Percentiles rank a stretch among this genome's conserved stretches.
These are phyloP conservation scores for Habropoda laboriosa DNA, from an alignment of 1,140 invertebrate genomes.

Conservation along the genomic window DNA sequence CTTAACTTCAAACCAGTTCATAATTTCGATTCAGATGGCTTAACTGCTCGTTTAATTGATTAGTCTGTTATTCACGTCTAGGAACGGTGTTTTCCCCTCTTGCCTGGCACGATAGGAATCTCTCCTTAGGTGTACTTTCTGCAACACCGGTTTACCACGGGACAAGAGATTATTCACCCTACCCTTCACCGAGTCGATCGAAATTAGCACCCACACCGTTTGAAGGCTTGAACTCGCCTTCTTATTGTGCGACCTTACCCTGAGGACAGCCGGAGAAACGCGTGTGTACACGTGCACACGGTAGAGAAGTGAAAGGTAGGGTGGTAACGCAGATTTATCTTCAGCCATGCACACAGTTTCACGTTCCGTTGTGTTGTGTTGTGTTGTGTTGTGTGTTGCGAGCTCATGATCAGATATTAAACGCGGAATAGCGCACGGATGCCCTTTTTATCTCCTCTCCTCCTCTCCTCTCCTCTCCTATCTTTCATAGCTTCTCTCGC, in stretches of 20 bases:
- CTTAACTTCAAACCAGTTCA: neutral
- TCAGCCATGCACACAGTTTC: constrained; percentile 25
- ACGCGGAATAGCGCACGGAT: constrained; percentile 37
- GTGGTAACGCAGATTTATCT: constrained; percentile 60
- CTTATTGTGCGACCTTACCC: constrained; percentile 54
- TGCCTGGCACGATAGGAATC: constrained; percentile 1
- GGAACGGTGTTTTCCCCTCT: neutral
- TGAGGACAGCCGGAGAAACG: constrained; percentile 36
- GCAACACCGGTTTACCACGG: neutral
- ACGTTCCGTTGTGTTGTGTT: constrained; percentile 17
- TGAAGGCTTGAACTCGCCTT: constrained; percentile 28
- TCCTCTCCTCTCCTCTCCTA: constrained; percentile 32
- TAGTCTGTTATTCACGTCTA: neutral
- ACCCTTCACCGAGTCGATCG: constrained; percentile 21
- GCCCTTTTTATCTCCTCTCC: constrained; percentile 51
- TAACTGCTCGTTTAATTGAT: neutral
- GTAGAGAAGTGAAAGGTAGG: constrained; percentile 74
- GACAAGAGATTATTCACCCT: constrained; percentile 16
- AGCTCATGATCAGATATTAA: constrained; percentile 60
- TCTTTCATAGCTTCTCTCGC: no score
- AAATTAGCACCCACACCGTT: constrained; percentile 39
- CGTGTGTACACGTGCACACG: constrained; percentile 58
- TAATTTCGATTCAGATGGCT: neutral
- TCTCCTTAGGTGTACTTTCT: constrained; percentile 20
- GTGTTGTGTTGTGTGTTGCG: no score